These are phyloP conservation scores for Lycocerus yunnanus DNA, from an alignment of 2,888 invertebrate species.

Conservation along the genomic window DNA sequence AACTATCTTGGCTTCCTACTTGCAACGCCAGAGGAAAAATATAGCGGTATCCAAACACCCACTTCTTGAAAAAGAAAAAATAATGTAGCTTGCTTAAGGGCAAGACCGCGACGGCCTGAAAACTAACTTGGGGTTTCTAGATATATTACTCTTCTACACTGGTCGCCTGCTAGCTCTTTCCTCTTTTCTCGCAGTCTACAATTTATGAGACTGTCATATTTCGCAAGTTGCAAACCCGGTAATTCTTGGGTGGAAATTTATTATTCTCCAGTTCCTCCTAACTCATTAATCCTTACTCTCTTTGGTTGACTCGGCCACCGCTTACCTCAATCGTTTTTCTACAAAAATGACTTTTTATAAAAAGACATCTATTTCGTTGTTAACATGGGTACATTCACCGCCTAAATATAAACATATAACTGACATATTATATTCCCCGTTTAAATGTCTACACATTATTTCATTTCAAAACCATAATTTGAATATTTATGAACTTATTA, in stretches of 20 bases:
- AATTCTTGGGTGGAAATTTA: constrained; percentile 65
- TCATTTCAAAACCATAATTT: background rate
- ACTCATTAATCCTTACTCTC: constrained; percentile 51
- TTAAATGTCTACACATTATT: background rate
- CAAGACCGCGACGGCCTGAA: constrained; percentile 46
- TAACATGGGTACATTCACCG: background rate
- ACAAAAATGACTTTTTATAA: background rate
- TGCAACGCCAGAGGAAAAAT: constrained; percentile 48
- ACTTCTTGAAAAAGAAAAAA: constrained; percentile 49
- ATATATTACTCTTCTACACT: constrained; percentile 48
- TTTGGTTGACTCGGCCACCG: constrained; percentile 46
- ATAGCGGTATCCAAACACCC: constrained; percentile 46
- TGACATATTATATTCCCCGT: background rate
- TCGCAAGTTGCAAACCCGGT: constrained; percentile 63
- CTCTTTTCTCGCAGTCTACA: constrained; percentile 51
- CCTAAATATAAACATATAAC: background rate
- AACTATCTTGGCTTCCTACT: constrained; percentile 46
- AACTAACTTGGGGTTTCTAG: constrained; percentile 40
- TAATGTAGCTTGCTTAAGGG: constrained; percentile 47
- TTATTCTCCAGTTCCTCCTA: constrained; percentile 61
- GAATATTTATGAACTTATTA: background rate
- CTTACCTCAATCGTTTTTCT: constrained; percentile 3
- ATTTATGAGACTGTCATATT: constrained; percentile 65
- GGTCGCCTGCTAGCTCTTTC: constrained; percentile 53
- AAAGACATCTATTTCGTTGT: background rate